Conservation (phyloP, 1,140 invertebrate species). For the Diploscapter pachys region DNA sequence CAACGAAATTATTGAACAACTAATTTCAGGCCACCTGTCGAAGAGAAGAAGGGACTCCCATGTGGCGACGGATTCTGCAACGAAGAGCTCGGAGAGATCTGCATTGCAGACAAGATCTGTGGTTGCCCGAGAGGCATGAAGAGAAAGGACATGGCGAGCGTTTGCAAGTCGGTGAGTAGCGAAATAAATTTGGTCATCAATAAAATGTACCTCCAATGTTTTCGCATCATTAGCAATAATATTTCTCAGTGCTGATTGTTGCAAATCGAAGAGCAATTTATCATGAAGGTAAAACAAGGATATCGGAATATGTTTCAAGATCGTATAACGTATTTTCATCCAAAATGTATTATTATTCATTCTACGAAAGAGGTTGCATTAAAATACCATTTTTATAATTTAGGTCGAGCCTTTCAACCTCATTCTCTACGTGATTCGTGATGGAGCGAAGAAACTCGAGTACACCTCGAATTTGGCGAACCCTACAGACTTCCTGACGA, state of each 20-base stretch:
- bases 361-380: too few species aligned
- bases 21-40: too few species aligned
- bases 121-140: slow-evolving; percentile 42
- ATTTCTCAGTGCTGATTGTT: too few species aligned
- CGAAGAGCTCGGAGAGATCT: slow-evolving; percentile 40
- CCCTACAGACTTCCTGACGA: slow-evolving; percentile 20
- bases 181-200: too few species aligned
- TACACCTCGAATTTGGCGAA: slow-evolving; percentile 33
- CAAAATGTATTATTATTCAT: too few species aligned
- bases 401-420: slow-evolving; percentile 36
- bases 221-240: too few species aligned
- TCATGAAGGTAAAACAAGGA: too few species aligned
- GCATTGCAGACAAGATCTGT: slow-evolving; percentile 40
- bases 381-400: background rate
- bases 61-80: slow-evolving; percentile 39
- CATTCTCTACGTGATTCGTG: slow-evolving; percentile 38
- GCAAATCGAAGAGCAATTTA: too few species aligned
- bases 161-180: background rate
- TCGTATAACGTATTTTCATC: too few species aligned
- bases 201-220: too few species aligned
- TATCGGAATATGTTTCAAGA: too few species aligned
- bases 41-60: slow-evolving; percentile 30
- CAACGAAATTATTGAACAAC: too few species aligned
- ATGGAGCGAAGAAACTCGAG: slow-evolving; percentile 26
- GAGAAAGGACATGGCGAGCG: slow-evolving; percentile 19